These are phyloP conservation scores for Furnarius figulus DNA, from an alignment of 2,113 vertebrate genomes.

Conservation along the genomic window DNA sequence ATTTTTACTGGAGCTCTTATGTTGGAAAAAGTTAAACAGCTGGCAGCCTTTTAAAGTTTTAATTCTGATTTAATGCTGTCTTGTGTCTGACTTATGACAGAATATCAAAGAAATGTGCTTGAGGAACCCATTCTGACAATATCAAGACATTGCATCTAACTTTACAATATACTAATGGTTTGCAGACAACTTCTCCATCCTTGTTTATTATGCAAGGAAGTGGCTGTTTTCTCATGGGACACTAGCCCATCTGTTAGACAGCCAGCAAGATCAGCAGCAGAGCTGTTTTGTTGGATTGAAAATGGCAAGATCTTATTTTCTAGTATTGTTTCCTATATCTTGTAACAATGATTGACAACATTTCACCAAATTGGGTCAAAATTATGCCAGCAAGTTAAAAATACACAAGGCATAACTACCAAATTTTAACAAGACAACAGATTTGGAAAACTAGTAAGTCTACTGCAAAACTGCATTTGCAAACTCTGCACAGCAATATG, in stretches of 20 bases:
- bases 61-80: conserved; percentile 45
- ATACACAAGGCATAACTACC: not conserved
- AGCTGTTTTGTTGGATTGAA: conserved; percentile 35
- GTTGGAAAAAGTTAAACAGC: not conserved
- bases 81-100: conserved; percentile 52
- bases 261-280: conserved; percentile 41
- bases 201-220: conserved; percentile 66
- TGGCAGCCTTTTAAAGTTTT: conserved; percentile 11
- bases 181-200: conserved; percentile 58
- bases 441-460: not conserved
- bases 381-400: not conserved
- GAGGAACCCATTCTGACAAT: conserved; percentile 38
- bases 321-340: not conserved
- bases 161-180: conserved; percentile 59
- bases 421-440: not conserved
- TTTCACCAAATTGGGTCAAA: not conserved
- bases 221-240: conserved; percentile 57
- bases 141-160: conserved; percentile 48
- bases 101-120: conserved; percentile 52
- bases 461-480: not conserved
- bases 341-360: not conserved
- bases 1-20: not conserved
- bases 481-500: not conserved
- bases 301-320: conserved; percentile 19
- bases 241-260: conserved; percentile 55